Evolutionary conservation across 2,113 vertebrate species (phyloP), one percentile per base, ranked within the genome.

Genomic region (Sorex araneus): DNA sequence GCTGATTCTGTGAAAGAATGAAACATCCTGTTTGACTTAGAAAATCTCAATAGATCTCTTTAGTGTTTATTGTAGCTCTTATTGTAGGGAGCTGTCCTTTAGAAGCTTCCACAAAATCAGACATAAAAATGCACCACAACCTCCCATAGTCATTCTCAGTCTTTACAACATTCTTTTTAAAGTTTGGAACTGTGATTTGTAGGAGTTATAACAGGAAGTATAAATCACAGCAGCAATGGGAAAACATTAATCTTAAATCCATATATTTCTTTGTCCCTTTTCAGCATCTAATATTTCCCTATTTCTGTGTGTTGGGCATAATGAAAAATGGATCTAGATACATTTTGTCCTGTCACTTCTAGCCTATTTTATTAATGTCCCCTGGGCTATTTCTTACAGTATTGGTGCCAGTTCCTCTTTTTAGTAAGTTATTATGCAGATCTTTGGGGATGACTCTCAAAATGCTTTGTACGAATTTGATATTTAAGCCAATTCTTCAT

Each of bases 301-400:
- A 47, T 19, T 89, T 88, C 60, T 30, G 69, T 81, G 57, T 6
- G 70, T 66, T 86, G 80, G 54, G 32, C 93, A 89, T 70, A 93
- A 85, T 93, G 91, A 92, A 94, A 70, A 71, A 4, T 18, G 23
- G 30, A 74, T 94, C 45, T 90, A 71, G 83, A 91, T 45, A 12
- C 4, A 50, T 95, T 97, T 89, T 73, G 34, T 40, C 47, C 63
- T 60, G 96, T 83, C 43, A 70, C 43, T 87, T 96, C 63, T 95
- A 86, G 57, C 74, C 70, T 96, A 82, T 75, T 92, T 87, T 91
- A 77, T 90, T 80, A 70, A 43, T 96, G 60, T 80, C 86, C 9
- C 71, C 8, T 40, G 47, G 89, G 82, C 76, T 85, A 57, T 43
- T 54, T 89, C 78, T 91, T 1, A 1, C 0, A 3, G n/a, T 71